Percentiles rank a stretch among this genome's conserved stretches.
Conservation (phyloP, 2,888 invertebrate species). For the Malthinus seriepunctatus region DNA sequence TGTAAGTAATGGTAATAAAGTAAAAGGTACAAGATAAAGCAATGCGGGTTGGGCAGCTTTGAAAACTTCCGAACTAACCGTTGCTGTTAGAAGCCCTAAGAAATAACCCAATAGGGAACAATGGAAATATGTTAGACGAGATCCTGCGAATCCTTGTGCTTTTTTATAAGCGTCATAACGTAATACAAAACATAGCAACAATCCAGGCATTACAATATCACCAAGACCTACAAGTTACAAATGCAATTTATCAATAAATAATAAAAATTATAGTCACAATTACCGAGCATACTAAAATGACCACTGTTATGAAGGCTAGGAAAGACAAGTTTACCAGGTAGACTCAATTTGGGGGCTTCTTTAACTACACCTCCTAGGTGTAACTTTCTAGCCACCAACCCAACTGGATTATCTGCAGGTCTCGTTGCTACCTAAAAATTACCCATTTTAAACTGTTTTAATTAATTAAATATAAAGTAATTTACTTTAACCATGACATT, state of each 20-base stretch:
- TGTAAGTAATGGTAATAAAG: slow-evolving; percentile 90
- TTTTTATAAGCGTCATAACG: slow-evolving; percentile 98
- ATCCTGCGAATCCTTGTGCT: slow-evolving; percentile 65
- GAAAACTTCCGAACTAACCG: slow-evolving; percentile 96
- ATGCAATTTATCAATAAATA: slow-evolving; percentile 3
- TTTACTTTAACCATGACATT: slow-evolving; percentile 93
- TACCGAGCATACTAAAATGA: slow-evolving; percentile 93
- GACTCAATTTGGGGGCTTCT: slow-evolving; percentile 92
- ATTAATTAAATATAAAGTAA: not conserved
- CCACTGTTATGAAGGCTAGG: slow-evolving; percentile 96
- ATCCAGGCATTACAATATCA: slow-evolving; percentile 93
- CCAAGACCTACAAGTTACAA: slow-evolving; percentile 63
- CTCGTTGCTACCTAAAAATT: slow-evolving; percentile 67
- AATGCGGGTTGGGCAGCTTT: slow-evolving; percentile 98
- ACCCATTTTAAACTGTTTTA: not conserved
- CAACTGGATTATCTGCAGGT: slow-evolving; percentile 91
- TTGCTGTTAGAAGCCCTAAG: slow-evolving; percentile 93
- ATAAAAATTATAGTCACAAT: not conserved
- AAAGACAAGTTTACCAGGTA: slow-evolving; percentile 96
- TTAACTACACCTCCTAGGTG: slow-evolving; percentile 88
- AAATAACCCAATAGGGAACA: slow-evolving; percentile 97
- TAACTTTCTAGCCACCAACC: slow-evolving; percentile 89
- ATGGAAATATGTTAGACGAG: slow-evolving; percentile 91
- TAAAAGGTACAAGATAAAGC: slow-evolving; percentile 96
- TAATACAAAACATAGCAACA: slow-evolving; percentile 92